Base-by-base conservation (phyloP, 2,888 invertebrate genomes). In the Cremastinae sp. region DNA sequence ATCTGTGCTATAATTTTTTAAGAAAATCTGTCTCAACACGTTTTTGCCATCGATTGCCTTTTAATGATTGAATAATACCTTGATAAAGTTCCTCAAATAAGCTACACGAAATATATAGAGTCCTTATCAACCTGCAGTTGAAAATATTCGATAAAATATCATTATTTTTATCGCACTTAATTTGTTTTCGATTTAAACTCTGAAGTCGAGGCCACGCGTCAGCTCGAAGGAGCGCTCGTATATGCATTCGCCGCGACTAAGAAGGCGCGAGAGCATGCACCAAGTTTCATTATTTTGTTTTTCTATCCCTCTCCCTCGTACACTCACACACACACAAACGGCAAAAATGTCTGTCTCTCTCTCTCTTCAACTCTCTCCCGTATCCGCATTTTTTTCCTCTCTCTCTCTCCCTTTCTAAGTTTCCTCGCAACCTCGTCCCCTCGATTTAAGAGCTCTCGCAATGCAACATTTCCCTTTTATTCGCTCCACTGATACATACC, bases 401-500 rank as follows among this genome's bases (percentile, higher is more conserved):
- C 28, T 47, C 14, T 69, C 36, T 68, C 41, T 59, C 59, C 12
- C 49, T 49, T 36, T 51, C 59, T 14, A 2, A 47, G 41, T 12
- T n/a, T n/a, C 8, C 10, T 12, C 28, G 47, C 45, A 65, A 59
- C 38, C 59, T 65, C 70, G 71, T 59, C 56, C 45, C 51, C 59
- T 49, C 47, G 51, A 34, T 41, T 54, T 59, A 22, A 59, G 41
- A 38, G 53, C 70, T 69, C 62, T 53, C 65, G 65, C 53, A 61
- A 71, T 49, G 61, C 61, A 61, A 71, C 75, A 70, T 75, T 75
- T 75, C 71, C 66, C 69, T 75, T 70, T 75, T 65, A 75, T 75
- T 65, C 64, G 69, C 58, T 74, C 61, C 12, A 45, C 61, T 22
- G 34, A 34, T 47, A 54, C 34, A 43, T 45, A 18, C 34, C 53